Evolutionary conservation across 2,888 invertebrate species (phyloP), one percentile per base, ranked within the genome.

Genomic region (Antitype chi): DNA sequence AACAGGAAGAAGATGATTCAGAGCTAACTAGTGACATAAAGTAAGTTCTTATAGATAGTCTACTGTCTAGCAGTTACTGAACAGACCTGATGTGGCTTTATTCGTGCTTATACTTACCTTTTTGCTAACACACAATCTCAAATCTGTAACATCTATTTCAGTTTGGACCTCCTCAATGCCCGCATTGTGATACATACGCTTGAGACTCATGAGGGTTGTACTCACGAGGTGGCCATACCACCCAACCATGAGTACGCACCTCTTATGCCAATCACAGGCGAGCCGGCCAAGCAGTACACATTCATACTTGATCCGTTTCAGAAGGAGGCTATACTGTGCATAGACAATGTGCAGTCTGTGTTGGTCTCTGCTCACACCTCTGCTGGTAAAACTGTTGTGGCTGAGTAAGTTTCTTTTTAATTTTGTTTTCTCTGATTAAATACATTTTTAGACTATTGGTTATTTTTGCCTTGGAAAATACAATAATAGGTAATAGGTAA

Each of bases 311-410:
- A 99, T 97, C 98, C 99, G 0, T 99, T 99, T 95, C 99, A 99
- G 93, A 99, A 99, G 90, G 99, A 99, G 94, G 99, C 99, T 0
- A 98, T 99, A 84, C 95, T 98, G 70, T 99, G 99, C 93, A 98
- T 99, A 89, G 99, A 99, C 92, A 99, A 99, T 94, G 98, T 99
- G 91, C 99, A 99, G 92, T 99, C 99, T 17, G 99, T 99, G 9
- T 97, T 99, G 63, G 99, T 99, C 0, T 99, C 99, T 3, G 99
- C 99, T 13, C 99, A 99, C 93, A 99, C 99, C 0, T 99, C 99
- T 7, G 99, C 99, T 66, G 99, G 99, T 71, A 99, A 99, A 97
- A 99, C 99, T 75, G 99, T 99, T 5, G 99, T 99, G 13, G 99
- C 99, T 8, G 99, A 99, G 98, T 99, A 97, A 97, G 98, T 95